Base-by-base conservation (phyloP, 2,797 vertebrate species). In the Pempheris klunzingeri region DNA sequence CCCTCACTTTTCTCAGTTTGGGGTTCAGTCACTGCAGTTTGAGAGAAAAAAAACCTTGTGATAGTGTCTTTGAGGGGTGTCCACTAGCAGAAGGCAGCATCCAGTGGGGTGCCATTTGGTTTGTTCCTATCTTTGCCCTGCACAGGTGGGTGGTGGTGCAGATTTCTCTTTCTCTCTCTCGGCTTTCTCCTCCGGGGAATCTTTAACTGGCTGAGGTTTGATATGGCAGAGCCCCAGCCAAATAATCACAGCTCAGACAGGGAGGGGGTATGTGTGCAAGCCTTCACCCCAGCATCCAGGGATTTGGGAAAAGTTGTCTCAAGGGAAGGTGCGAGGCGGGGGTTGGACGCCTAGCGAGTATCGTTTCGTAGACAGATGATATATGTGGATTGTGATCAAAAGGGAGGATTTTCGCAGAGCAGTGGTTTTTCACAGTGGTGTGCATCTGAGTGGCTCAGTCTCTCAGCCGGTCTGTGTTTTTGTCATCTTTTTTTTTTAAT, bases 361-460 rank as follows among this genome's bases (percentile, higher is more conserved):
- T 88, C 36, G 24, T 83, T 87, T 88, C 78, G 77, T 70, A 83
- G 77, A 74, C 44, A 59, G 70, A 85, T 52, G 83, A 91, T 85
- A 71, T 66, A 84, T 77, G 83, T 87, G 85, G 80, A 90, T 81
- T 43, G 52, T 67, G 84, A 89, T 92, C 86, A 92, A 82, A 92
- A 63, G 69, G 49, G 64, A 52, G 77, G 76, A 87, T 88, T 92
- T 90, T 74, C 78, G 79, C 81, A 36, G 9, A 86, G 81, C 54
- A 4, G 69, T 70, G 71, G 63, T 76, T 80, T n/a, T 87, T 81
- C 68, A 62, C 71, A 76, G 78, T 61, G 60, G 76, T 84, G 79
- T 55, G 67, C 3, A 17, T 62, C 78, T 77, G 67, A 87, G 77
- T 74, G 55, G 44, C 64, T 86, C 70, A 22, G 50, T 75, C 78